Evolutionary conservation across 2,113 vertebrate species (phyloP).

Genomic region (Leiothrix lutea): DNA sequence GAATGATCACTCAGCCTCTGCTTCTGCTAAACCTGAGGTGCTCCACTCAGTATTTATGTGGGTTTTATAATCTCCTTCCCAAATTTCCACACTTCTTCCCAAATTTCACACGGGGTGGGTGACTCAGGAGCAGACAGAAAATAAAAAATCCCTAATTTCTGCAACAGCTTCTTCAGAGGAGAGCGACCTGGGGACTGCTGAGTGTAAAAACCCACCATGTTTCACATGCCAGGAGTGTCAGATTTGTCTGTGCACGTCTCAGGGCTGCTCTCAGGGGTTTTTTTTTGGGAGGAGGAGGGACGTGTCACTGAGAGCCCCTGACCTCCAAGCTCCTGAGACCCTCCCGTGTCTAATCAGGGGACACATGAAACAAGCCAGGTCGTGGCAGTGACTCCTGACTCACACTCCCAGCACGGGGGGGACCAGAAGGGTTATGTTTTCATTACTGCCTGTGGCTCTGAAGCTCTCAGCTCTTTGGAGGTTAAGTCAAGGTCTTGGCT

Average conservation of each 20-base stretch:
- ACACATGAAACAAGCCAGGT: neutral
- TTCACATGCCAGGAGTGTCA: neutral
- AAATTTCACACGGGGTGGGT: rapidly evolving
- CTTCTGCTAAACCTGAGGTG: neutral
- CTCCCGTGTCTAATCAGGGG: constrained; percentile 13
- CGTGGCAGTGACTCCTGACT: neutral
- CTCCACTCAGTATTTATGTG: neutral
- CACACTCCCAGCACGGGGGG: neutral
- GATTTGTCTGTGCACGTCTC: neutral
- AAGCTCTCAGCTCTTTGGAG: constrained; percentile 22
- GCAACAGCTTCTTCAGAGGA: neutral
- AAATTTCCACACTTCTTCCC: neutral
- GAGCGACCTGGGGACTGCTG: neutral
- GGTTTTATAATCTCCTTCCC: neutral
- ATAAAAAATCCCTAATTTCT: neutral
- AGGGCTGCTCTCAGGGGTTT: neutral
- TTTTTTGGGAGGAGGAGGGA: neutral
- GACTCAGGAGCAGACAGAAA: neutral
- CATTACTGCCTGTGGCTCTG: constrained; percentile 33
- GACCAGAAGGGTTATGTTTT: constrained; percentile 10
- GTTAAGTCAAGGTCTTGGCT: constrained; percentile 50
- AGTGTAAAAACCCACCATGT: neutral
- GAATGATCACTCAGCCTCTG: neutral
- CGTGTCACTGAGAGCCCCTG: neutral
- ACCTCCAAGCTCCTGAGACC: neutral